Evolutionary conservation across 2,888 invertebrate species (phyloP).

Genomic region (Celastrina argiolus): DNA sequence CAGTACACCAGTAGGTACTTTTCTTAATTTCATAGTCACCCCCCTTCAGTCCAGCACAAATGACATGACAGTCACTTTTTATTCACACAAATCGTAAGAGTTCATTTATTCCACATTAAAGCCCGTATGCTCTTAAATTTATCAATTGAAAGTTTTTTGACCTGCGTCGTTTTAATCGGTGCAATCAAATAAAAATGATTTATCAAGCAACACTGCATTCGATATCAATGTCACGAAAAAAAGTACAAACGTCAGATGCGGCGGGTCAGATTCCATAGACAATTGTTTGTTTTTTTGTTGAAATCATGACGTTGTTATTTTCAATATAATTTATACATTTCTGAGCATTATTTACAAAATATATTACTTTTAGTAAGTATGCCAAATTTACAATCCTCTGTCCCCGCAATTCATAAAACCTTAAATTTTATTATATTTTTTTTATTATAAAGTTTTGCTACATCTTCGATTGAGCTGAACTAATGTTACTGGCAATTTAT

Average conservation of each 20-base stretch:
- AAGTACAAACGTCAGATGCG: conserved; percentile 21
- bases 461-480: neutral
- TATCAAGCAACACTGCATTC: conserved; percentile 33
- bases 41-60: neutral
- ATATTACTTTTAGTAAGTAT: no score
- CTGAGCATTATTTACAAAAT: no score
- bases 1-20: no score
- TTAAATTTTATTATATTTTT: neutral
- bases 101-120: conserved; percentile 37
- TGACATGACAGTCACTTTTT: neutral
- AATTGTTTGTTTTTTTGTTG: neutral
- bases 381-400: no score
- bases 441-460: neutral
- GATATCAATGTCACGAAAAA: conserved; percentile 30
- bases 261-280: conserved; percentile 1
- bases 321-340: no score
- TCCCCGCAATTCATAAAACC: no score
- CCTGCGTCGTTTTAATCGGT: conserved; percentile 55
- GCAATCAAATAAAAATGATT: conserved; percentile 41
- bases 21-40: neutral
- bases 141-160: conserved; percentile 64
- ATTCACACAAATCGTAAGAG: conserved; percentile 9
- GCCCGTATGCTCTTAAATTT: conserved; percentile 62
- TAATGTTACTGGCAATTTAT: neutral
- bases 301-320: neutral